Base-by-base conservation (phyloP, 2,888 invertebrate genomes). In the Proisotoma minuta region DNA sequence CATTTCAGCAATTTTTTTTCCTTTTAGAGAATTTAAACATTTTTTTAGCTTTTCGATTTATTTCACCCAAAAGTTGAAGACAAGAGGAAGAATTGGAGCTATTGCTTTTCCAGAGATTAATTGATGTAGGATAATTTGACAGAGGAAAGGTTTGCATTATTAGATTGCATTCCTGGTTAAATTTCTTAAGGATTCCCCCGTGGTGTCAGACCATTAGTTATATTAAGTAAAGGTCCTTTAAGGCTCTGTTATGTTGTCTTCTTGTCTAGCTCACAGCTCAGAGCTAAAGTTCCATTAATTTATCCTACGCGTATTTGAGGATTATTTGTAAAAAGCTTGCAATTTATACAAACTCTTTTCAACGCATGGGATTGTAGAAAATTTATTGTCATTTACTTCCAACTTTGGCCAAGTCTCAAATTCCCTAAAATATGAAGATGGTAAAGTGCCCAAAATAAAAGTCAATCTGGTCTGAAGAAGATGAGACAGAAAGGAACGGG, bases 111-210 rank as follows among this genome's bases (percentile, higher is more conserved):
- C 28, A 22, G 56, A 56, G 56, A 56, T 56, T 56, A 56, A 56
- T 56, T 56, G 43, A 43, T 23, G 23, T 12, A 24, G 56, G 56
- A 56, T 56, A 56, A 56, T 56, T 56, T 56, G 56, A 56, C 56
- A 56, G 56, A 40, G 20, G 23, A 40, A 27, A 56, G 29, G 47
- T 22, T 12, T 18, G 23, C n/a, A 39, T n/a, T n/a, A n/a, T 39
- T 34, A 50, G 26, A n/a, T 10, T 23, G 23, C 43, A 43, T 43
- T 43, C 43, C 43, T 43, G 10, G 10, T n/a, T 4, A 43, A 43
- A 43, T 43, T 43, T 43, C 43, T 12, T 12, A 22, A 24, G 26
- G 49, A 49, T 24, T 49, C 23, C 49, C 22, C 49, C 49, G 23
- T 56, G 56, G 43, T 56, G 56, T 56, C 56, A 24, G 39, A 43